Evolutionary conservation across 2,888 invertebrate genomes (phyloP).

Genomic region (Philhelius pedissequus): DNA sequence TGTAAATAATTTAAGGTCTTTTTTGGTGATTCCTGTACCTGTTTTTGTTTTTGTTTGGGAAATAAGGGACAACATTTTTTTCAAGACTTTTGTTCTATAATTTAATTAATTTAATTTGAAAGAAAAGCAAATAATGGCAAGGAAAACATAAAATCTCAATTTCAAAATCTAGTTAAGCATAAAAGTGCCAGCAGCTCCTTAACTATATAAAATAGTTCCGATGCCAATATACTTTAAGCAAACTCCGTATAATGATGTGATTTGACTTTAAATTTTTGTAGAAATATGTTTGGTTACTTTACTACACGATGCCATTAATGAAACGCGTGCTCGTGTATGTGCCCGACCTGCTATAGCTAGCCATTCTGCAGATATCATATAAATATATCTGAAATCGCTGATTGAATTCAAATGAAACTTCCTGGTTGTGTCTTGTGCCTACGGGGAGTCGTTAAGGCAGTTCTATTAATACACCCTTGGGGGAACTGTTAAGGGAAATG

Average conservation of each 20-base stretch:
- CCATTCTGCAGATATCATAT: slow-evolving; percentile 6
- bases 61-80: too few species aligned
- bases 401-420: slow-evolving; percentile 38
- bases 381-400: slow-evolving; percentile 10
- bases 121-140: too few species aligned
- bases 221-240: neutral
- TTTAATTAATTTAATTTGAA: too few species aligned
- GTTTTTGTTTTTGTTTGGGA: too few species aligned
- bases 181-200: neutral
- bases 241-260: slow-evolving; percentile 32
- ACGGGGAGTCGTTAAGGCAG: neutral
- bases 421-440: slow-evolving; percentile 36
- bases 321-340: slow-evolving; percentile 1
- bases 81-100: too few species aligned
- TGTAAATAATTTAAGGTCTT: too few species aligned
- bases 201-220: neutral
- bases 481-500: neutral
- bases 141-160: too few species aligned
- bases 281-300: neutral
- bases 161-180: too few species aligned
- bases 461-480: neutral
- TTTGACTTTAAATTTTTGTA: slow-evolving; percentile 51
- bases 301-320: neutral
- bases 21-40: too few species aligned
- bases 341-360: neutral